Percentiles rank a stretch among this genome's conserved stretches.
Evolutionary conservation across 35 echinoderm and acorn worm species (phyloP).

Genomic region (Chiridota heheva): DNA sequence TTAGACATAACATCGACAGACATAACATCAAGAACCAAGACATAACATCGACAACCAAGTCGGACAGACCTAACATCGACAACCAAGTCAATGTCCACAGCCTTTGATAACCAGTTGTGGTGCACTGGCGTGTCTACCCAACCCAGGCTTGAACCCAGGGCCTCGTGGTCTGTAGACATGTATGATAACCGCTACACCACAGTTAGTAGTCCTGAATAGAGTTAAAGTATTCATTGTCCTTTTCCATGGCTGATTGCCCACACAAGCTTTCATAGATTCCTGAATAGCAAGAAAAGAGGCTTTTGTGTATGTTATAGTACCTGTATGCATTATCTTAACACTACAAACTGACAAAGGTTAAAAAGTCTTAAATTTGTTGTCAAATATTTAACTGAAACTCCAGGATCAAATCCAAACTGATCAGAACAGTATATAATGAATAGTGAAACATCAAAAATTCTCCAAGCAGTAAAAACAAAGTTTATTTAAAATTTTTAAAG

Average conservation of each 20-base stretch:
- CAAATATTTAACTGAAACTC: conserved; percentile 14
- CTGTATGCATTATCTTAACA: conserved; percentile 32
- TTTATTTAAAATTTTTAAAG: neutral
- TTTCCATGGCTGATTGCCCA: conserved; percentile 22
- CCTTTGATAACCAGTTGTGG: neutral
- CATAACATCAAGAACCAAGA: too few relatives aligned
- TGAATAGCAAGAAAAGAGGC: conserved; percentile 8
- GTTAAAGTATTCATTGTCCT: conserved; percentile 14
- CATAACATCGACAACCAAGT: too few relatives aligned
- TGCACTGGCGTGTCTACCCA: neutral
- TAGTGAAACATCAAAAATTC: conserved; percentile 10
- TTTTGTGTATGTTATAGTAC: conserved; percentile 9
- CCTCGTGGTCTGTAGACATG: too few relatives aligned
- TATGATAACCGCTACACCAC: conserved; percentile 10
- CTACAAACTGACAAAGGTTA: conserved; percentile 16
- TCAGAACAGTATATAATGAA: neutral
- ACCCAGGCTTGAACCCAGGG: neutral
- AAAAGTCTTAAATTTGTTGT: neutral
- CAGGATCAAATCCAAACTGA: neutral
- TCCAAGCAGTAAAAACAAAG: conserved; percentile 23
- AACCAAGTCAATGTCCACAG: neutral
- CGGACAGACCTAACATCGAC: too few relatives aligned
- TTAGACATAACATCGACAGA: neutral
- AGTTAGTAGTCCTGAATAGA: conserved; percentile 8
- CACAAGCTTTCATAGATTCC: conserved; percentile 14